A percentile compares a stretch with the other conserved stretches of the same genome.
Evolutionary conservation across 2,113 vertebrate species (phyloP).

Genomic region (Hyperoodon ampullatus): DNA sequence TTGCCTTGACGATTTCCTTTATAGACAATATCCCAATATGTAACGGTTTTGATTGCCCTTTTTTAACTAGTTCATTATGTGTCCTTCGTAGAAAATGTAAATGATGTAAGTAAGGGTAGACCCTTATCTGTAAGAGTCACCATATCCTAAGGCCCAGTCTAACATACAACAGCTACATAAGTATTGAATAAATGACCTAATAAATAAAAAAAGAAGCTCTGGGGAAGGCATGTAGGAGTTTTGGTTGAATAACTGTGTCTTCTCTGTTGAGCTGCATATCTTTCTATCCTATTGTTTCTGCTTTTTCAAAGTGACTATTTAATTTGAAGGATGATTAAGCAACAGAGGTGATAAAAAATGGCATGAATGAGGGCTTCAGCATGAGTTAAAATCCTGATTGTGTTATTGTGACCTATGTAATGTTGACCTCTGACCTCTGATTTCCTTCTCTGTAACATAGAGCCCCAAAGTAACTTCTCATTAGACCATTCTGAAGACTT

Average conservation of each 20-base stretch:
- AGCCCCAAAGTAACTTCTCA: constrained; percentile 13
- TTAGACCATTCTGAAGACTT: background rate
- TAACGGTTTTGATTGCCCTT: background rate
- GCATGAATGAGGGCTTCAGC: background rate
- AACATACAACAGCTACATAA: background rate
- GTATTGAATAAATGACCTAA: background rate
- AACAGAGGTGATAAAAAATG: background rate
- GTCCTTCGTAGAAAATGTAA: background rate
- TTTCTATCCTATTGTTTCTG: background rate
- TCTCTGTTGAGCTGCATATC: background rate
- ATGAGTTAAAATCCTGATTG: background rate
- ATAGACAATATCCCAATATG: background rate
- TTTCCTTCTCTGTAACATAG: background rate
- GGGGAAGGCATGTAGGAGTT: background rate
- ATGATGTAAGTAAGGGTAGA: background rate
- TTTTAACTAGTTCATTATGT: background rate
- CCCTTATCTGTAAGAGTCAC: background rate
- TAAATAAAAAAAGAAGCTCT: background rate
- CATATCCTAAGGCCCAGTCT: background rate
- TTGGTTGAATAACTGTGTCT: background rate
- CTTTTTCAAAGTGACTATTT: background rate
- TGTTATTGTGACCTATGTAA: background rate
- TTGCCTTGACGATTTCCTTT: background rate
- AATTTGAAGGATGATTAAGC: constrained; percentile 10
- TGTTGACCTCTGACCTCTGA: background rate